A percentile compares a stretch with the other conserved stretches of the same genome.
These are phyloP conservation scores for Frieseomelitta varia DNA, from an alignment of 1,140 invertebrate species.

Conservation along the genomic window DNA sequence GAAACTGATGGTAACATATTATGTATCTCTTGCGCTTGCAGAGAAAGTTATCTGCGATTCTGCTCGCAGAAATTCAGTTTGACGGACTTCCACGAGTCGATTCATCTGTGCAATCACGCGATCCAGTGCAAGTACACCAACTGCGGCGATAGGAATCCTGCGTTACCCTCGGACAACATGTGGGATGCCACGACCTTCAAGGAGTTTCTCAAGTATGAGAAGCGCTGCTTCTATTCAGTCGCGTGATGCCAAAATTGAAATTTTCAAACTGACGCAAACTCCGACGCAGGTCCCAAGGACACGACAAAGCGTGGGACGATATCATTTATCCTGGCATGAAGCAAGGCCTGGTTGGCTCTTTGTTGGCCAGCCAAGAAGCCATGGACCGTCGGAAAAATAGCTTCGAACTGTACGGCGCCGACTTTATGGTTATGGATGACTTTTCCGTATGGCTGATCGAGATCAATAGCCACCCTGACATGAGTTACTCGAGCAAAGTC, in stretches of 20 bases:
- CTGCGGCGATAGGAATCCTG: slow-evolving; percentile 87
- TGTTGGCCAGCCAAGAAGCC: slow-evolving; percentile 92
- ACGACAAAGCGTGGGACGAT: slow-evolving; percentile 89
- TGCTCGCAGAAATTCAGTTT: slow-evolving; percentile 95
- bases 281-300: slow-evolving; percentile 82
- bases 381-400: slow-evolving; percentile 94
- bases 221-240: background rate
- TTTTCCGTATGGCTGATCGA: slow-evolving; percentile 87
- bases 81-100: slow-evolving; percentile 95
- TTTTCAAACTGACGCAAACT: background rate
- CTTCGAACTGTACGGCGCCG: slow-evolving; percentile 96
- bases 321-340: slow-evolving; percentile 95
- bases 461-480: slow-evolving; percentile 96
- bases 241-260: background rate
- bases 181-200: slow-evolving; percentile 80
- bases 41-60: slow-evolving; percentile 95
- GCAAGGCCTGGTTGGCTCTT: slow-evolving; percentile 92
- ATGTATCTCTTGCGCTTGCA: slow-evolving; percentile 74
- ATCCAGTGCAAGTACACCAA: slow-evolving; percentile 96
- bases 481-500: slow-evolving; percentile 93
- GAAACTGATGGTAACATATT: background rate
- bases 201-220: slow-evolving; percentile 76
- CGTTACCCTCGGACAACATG: slow-evolving; percentile 88
- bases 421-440: slow-evolving; percentile 95
- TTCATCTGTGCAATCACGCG: slow-evolving; percentile 96